Evolutionary conservation across 2,888 invertebrate species (phyloP), one percentile per base, ranked within the genome.

Genomic region (Rhorus exstirpatorius): DNA sequence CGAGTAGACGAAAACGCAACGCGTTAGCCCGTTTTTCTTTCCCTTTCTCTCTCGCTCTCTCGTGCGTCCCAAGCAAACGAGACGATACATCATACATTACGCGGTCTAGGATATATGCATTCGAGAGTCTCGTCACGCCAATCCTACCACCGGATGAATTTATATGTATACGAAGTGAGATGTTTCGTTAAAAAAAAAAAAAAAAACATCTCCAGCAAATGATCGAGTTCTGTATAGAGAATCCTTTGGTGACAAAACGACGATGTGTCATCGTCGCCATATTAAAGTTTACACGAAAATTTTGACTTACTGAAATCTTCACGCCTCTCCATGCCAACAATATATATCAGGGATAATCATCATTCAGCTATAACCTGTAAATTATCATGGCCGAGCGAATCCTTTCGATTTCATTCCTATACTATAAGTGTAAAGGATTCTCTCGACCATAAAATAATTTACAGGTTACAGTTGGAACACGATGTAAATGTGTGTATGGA

Each of bases 361-460:
- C 35, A 31, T 46, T 63, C 38, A 74, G 68, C 21, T 63, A 49
- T 35, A 44, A n/a, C 21, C 63, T 58, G 35, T 60, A 41, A 81
- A 87, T 87, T 78, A 72, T 87, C 14, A 84, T 83, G 77, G 77
- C 46, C 65, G 72, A 83, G 41, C 44, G 63, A 86, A 84, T 84
- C 84, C 80, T 86, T 86, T 85, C 75, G 83, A 53, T 58, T 68
- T 58, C 35, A 24, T 21, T 35, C 60, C 21, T 17, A 26, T 19
- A n/a, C 51, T 76, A n/a, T n/a, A n/a, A n/a, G n/a, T n/a, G n/a
- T n/a, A n/a, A 86, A 87, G 82, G 86, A 85, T 84, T 86, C 75
- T 61, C 35, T 81, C 71, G 72, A 51, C 76, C 79, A 84, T 85
- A 21, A n/a, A n/a, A 87, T 76, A 75, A 87, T 87, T 81, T 63